Conservation (phyloP, 2,888 invertebrate species). For the Apamea monoglypha region DNA sequence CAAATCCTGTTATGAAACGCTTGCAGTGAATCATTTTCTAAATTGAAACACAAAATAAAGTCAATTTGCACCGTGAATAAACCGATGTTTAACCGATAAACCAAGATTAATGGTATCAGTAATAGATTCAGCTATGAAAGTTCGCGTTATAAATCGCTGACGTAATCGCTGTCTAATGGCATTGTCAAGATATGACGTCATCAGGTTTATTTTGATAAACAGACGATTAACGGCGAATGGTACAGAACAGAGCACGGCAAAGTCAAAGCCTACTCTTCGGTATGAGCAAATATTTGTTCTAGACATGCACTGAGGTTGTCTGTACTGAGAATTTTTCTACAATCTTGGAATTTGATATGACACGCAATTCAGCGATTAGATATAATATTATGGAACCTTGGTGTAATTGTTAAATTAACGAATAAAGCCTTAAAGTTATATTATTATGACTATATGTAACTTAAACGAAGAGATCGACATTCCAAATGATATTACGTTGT, state of each 20-base stretch:
- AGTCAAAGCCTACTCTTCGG: slow-evolving; percentile 51
- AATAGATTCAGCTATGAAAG: slow-evolving; percentile 65
- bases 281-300: slow-evolving; percentile 57
- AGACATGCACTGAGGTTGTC: slow-evolving; percentile 54
- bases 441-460: background rate
- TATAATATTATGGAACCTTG: slow-evolving; percentile 32
- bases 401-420: slow-evolving; percentile 18
- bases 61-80: slow-evolving; percentile 53
- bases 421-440: background rate
- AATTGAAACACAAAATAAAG: slow-evolving; percentile 41
- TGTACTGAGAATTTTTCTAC: slow-evolving; percentile 28
- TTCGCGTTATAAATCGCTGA: slow-evolving; percentile 69
- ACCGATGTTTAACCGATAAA: slow-evolving; percentile 40
- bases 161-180: slow-evolving; percentile 69
- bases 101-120: slow-evolving; percentile 63
- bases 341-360: slow-evolving; percentile 31
- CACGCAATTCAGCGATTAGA: slow-evolving; percentile 50
- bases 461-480: slow-evolving; percentile 1
- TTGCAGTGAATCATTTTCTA: slow-evolving; percentile 51
- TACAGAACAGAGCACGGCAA: slow-evolving; percentile 43
- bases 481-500: background rate
- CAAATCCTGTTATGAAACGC: slow-evolving; percentile 60
- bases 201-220: slow-evolving; percentile 56
- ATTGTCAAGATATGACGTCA: slow-evolving; percentile 67
- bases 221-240: slow-evolving; percentile 55